Conservation (phyloP, 2,113 vertebrate species). For the Peromyscus maniculatus region DNA sequence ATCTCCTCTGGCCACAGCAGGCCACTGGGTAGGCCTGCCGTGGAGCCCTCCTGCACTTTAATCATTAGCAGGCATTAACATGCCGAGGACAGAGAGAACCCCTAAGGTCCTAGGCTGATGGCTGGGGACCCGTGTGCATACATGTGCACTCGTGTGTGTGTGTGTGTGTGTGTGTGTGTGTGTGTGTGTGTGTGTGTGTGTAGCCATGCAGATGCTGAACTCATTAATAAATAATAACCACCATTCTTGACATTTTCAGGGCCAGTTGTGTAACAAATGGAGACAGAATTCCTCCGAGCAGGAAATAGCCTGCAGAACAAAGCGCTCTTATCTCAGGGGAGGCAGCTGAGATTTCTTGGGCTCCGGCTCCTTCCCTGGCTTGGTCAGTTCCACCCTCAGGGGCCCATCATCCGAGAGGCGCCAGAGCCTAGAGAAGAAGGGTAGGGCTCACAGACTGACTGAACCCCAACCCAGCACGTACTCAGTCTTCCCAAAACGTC, state of each 20-base stretch:
- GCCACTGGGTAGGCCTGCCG: background rate
- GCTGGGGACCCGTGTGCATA: background rate
- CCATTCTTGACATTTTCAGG: background rate
- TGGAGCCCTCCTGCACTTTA: background rate
- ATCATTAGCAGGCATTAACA: background rate
- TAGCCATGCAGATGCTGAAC: background rate
- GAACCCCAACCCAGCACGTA: background rate
- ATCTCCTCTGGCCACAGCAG: background rate
- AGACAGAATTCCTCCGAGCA: constrained; percentile 24
- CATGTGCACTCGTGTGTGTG: background rate
- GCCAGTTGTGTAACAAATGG: background rate
- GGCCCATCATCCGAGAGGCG: background rate
- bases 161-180: background rate
- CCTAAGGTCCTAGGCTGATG: background rate
- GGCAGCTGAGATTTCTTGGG: background rate
- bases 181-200: background rate
- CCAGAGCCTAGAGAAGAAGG: background rate
- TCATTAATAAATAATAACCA: constrained; percentile 25
- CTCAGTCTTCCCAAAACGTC: background rate
- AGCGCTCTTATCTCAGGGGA: background rate
- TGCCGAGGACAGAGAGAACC: background rate
- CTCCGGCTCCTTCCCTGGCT: background rate
- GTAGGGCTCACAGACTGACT: fast-evolving
- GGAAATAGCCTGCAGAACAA: constrained; percentile 35
- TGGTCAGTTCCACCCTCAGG: background rate